Evolutionary conservation across 2,888 invertebrate species (phyloP).

Genomic region (Macrosiphum euphorbiae): DNA sequence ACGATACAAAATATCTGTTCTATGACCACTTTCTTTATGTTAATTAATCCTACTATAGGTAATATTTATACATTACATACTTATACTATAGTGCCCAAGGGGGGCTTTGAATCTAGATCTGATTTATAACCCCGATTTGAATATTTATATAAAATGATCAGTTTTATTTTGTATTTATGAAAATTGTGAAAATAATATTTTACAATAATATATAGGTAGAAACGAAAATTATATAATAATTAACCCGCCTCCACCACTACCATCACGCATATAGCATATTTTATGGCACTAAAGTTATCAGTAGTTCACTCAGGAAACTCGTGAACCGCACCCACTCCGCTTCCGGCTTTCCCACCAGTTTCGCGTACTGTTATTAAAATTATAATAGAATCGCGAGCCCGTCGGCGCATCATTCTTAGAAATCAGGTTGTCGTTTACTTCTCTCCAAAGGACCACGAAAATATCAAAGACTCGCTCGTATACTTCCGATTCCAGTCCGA

Average conservation of each 20-base stretch:
- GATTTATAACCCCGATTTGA: neutral
- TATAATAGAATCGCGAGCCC: no score
- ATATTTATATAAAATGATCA: neutral
- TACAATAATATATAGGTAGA: neutral
- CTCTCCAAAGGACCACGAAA: no score
- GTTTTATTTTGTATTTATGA: neutral
- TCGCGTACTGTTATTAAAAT: no score
- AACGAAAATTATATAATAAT: no score
- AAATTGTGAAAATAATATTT: neutral
- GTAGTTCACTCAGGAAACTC: neutral
- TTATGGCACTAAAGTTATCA: neutral
- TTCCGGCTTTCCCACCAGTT: neutral
- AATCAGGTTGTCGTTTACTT: no score
- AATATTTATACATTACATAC: neutral
- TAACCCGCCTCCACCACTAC: no score
- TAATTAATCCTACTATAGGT: neutral
- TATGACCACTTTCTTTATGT: neutral
- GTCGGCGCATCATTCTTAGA: no score
- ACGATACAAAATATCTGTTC: neutral
- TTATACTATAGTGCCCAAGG: neutral
- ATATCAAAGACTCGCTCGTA: no score
- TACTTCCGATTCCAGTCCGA: no score
- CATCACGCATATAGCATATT: neutral
- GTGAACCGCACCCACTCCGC: neutral
- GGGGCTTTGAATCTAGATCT: neutral